phyloP scores from a whole-genome alignment of 2,113 vertebrate genomes.

The Malurus melanocephalus region DNA sequence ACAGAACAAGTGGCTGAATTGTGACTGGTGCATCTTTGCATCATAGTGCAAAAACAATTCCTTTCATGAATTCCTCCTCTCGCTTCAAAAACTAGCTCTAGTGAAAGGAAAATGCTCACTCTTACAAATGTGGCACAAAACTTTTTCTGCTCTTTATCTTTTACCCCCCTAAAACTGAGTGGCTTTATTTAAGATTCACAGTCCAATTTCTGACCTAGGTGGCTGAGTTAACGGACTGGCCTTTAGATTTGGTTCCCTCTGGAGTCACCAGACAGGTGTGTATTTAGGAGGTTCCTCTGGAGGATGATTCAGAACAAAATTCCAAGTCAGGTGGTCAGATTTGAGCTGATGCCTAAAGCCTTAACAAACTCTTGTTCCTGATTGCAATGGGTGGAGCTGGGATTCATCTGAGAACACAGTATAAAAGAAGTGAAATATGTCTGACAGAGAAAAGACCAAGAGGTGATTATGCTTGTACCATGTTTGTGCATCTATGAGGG shows the following conservation, averaged over 20 bases:
- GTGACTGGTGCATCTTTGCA: background rate
- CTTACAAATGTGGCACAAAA: background rate
- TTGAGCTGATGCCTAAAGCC: background rate
- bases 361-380: background rate
- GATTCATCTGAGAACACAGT: background rate
- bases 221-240: background rate
- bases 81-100: background rate
- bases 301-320: background rate
- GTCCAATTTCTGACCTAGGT: background rate
- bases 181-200: background rate
- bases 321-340: slow-evolving; percentile 5
- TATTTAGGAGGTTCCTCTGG: background rate
- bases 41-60: background rate
- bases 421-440: background rate
- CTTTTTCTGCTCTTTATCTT: background rate
- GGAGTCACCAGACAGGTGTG: background rate
- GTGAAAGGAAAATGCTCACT: fast-evolving
- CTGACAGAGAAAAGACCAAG: background rate
- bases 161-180: background rate
- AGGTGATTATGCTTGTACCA: background rate
- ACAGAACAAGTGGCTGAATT: background rate
- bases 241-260: slow-evolving; percentile 20
- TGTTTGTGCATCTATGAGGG: background rate
- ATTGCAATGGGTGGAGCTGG: background rate
- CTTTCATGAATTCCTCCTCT: background rate